These are phyloP conservation scores for Drosophila fungiperda DNA, from an alignment of 2,888 invertebrate genomes.

Conservation along the genomic window DNA sequence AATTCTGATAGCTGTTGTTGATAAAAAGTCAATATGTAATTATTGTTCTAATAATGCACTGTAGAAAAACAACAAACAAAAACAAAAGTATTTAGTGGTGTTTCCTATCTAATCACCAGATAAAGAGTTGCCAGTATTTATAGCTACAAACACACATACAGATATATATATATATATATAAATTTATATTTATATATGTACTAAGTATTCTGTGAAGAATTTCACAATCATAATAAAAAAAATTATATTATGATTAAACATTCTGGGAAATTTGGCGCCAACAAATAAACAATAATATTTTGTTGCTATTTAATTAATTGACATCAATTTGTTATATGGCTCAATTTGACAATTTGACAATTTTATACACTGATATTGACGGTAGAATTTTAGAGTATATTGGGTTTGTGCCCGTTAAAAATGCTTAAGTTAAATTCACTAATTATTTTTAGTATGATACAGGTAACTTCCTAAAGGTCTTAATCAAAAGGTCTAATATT, in stretches of 20 bases:
- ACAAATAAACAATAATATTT: constrained; percentile 12
- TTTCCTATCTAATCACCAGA: constrained; percentile 63
- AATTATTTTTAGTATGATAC: background rate
- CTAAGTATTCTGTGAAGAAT: constrained; percentile 25
- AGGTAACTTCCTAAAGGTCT: background rate
- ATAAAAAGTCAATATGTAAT: constrained; percentile 65
- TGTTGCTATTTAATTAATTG: constrained; percentile 10
- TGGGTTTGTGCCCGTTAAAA: background rate
- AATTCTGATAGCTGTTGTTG: constrained; percentile 42
- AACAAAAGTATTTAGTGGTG: constrained; percentile 21
- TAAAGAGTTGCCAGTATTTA: background rate
- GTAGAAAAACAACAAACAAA: constrained; percentile 19
- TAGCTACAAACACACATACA: background rate
- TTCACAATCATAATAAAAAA: constrained; percentile 49
- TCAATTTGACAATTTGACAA: background rate
- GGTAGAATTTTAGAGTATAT: background rate
- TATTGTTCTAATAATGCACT: constrained; percentile 47
- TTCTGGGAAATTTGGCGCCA: constrained; percentile 28
- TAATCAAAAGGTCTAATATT: background rate
- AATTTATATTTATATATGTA: background rate
- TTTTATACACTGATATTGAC: background rate
- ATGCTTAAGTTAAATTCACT: background rate
- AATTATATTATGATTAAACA: background rate
- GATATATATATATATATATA: too few species aligned
- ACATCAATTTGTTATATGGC: background rate